These are phyloP conservation scores for Cerceris ruficornis DNA, from an alignment of 2,888 invertebrate genomes.

Conservation along the genomic window DNA sequence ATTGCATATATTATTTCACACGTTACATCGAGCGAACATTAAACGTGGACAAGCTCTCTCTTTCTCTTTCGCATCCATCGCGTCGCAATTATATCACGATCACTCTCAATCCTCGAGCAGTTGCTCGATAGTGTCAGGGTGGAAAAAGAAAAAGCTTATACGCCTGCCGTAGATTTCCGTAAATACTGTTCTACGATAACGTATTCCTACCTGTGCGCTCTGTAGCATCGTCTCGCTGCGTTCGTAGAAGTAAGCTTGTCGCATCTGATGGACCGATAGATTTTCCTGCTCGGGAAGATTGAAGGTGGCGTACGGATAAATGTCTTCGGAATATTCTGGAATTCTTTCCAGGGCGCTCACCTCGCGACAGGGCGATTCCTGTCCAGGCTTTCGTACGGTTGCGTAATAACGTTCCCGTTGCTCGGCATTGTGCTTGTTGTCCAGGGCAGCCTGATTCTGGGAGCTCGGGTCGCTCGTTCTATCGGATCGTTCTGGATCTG, in stretches of 20 bases:
- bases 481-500: slow-evolving; percentile 73
- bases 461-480: slow-evolving; percentile 77
- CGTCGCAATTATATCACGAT: not conserved
- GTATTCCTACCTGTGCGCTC: slow-evolving; percentile 74
- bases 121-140: too few species aligned
- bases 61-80: too few species aligned
- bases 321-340: slow-evolving; percentile 85
- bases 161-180: not conserved
- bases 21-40: not conserved
- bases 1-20: too few species aligned
- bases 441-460: slow-evolving; percentile 78
- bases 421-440: slow-evolving; percentile 81
- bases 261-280: slow-evolving; percentile 82
- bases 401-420: slow-evolving; percentile 84
- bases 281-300: slow-evolving; percentile 84
- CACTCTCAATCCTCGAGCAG: not conserved
- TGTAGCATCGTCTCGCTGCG: slow-evolving; percentile 79
- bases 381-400: slow-evolving; percentile 82
- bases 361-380: slow-evolving; percentile 81
- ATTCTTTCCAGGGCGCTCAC: slow-evolving; percentile 83
- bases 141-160: not conserved
- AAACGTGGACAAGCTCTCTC: not conserved
- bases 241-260: slow-evolving; percentile 80
- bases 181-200: not conserved
- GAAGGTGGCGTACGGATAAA: slow-evolving; percentile 85